Evolutionary conservation across 35 echinoderm and acorn worm genomes (phyloP).

Genomic region (Eucidaris tribuloides): DNA sequence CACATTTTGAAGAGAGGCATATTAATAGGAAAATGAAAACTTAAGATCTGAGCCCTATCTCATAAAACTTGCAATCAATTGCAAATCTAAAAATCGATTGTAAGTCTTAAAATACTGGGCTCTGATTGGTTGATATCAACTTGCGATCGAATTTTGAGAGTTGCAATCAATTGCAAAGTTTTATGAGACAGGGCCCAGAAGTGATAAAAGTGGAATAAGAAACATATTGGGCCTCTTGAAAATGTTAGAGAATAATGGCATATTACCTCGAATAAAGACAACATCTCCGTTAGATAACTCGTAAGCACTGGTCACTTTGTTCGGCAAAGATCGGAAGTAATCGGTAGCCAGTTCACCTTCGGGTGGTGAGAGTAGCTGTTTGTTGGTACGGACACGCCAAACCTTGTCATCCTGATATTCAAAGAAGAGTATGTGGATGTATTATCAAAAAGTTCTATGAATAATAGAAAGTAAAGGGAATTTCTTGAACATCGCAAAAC

Average conservation of each 20-base stretch:
- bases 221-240: neutral
- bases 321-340: neutral
- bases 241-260: no score
- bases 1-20: neutral
- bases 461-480: no score
- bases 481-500: no score
- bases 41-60: no score
- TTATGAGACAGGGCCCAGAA: neutral
- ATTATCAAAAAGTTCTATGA: no score
- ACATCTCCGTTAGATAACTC: neutral
- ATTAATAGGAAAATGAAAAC: neutral
- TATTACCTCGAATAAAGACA: constrained; percentile 5
- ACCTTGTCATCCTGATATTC: neutral
- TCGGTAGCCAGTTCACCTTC: neutral
- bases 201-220: no score
- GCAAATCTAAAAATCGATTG: neutral
- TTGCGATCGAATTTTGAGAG: neutral
- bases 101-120: neutral
- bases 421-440: no score
- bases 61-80: neutral
- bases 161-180: neutral
- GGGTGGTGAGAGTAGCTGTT: neutral
- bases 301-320: neutral
- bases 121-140: neutral
- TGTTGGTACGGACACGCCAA: neutral